Evolutionary conservation across 2,797 vertebrate genomes (phyloP).

Genomic region (Sylvilagus floridanus): DNA sequence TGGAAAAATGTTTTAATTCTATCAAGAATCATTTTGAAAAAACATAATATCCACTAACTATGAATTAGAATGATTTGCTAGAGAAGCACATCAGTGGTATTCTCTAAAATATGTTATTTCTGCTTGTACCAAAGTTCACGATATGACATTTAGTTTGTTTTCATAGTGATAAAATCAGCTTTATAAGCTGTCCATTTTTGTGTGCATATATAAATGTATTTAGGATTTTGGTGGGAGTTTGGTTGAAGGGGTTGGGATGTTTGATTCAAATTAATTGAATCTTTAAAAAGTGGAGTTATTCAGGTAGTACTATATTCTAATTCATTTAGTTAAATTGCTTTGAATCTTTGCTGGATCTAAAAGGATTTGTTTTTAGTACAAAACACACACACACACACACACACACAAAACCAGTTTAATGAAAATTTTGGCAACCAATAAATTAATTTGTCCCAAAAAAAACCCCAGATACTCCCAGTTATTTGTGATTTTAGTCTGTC

Average conservation of each 20-base stretch:
- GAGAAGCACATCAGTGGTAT: background rate
- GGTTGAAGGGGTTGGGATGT: background rate
- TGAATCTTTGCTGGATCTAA: background rate
- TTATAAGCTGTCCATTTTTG: background rate
- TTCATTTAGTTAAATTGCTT: background rate
- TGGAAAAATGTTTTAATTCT: constrained; percentile 1
- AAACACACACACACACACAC: background rate
- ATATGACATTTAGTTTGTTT: background rate
- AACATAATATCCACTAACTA: background rate
- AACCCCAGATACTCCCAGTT: background rate
- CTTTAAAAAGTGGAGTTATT: background rate
- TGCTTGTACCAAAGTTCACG: background rate
- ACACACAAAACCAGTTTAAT: background rate
- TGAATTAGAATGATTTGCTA: background rate
- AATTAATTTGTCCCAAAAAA: background rate
- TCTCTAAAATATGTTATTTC: background rate
- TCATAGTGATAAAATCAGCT: background rate
- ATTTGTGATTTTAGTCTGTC: background rate
- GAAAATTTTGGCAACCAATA: background rate
- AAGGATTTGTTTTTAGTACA: background rate
- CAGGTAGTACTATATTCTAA: background rate
- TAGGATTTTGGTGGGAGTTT: background rate
- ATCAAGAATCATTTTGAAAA: constrained; percentile 11
- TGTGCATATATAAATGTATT: background rate
- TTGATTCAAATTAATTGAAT: background rate